Evolutionary conservation across 1,140 invertebrate genomes (phyloP), one percentile per base, ranked within the genome.

Genomic region (Rhyzopertha dominica): DNA sequence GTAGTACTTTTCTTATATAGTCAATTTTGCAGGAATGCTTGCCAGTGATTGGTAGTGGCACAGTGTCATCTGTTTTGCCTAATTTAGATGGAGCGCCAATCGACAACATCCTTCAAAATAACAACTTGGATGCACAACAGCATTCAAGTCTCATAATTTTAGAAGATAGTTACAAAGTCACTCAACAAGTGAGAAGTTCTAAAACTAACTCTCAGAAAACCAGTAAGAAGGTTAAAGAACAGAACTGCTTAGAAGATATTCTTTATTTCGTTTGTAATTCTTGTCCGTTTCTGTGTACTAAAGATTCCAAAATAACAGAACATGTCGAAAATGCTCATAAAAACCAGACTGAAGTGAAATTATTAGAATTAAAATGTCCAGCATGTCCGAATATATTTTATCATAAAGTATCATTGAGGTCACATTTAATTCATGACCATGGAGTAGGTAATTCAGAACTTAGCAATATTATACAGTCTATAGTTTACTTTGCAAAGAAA

Each of bases 371-470:
- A 4, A 58, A 64, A 49, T 69, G 68, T 47, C 54, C 61, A 51
- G 73, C 71, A 23, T 74, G 73, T 53, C 36, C 56, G 1, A 74
- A 76, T 51, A 55, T 68, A 25, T 76, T 75, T 47, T 69, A 63
- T 43, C 65, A 61, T 40, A 47, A 58, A 25, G 59, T 70, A 32
- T 65, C 71, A 8, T 54, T 75, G 10, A 52, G 67, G 26, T 49
- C 70, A 14, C 73, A 75, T 57, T 61, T 75, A 1, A 58, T 65
- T 17, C 52, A 67, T 47, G 71, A 74, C 48, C 72, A 74, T 51
- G 59, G 65, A 28, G 59, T 74, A 40, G 53, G 49, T 14, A 59
- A 58, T 38, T 53, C 55, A 24, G 72, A 74, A 47, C 38, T 64
- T 13, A 59, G 44, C 36, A 35, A 46, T 38, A 53, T 59, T 16